These are phyloP conservation scores for Eristalinus aeneus DNA, from an alignment of 2,888 invertebrate genomes.

Conservation along the genomic window DNA sequence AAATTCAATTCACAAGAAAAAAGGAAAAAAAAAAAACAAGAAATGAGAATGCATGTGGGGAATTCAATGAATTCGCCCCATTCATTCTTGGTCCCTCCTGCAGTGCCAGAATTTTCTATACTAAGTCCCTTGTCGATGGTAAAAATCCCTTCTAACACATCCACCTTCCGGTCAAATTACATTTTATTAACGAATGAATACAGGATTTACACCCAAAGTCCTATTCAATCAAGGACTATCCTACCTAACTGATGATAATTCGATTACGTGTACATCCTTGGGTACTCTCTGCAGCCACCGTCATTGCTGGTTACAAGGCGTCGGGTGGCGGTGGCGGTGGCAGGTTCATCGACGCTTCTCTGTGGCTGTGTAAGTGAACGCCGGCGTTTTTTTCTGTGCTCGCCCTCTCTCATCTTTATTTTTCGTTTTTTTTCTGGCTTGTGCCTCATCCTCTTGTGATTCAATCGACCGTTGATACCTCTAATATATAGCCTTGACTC, in stretches of 20 bases:
- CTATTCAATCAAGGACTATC: conserved; percentile 71
- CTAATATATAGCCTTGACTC: conserved; percentile 33
- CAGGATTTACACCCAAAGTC: conserved; percentile 72
- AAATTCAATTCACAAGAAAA: not conserved
- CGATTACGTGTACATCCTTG: conserved; percentile 76
- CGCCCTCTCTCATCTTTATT: conserved; percentile 11
- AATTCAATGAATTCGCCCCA: not conserved
- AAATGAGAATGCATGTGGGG: no score
- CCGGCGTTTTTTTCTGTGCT: conserved; percentile 7
- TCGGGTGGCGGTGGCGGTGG: conserved; percentile 40
- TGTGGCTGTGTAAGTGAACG: not conserved
- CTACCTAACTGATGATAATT: conserved; percentile 78
- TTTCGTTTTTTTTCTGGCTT: conserved; percentile 16
- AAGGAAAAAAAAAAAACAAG: not conserved
- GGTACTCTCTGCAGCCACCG: conserved; percentile 44
- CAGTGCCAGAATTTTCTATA: conserved; percentile 8
- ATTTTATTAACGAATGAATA: conserved; percentile 71
- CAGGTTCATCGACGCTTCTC: not conserved
- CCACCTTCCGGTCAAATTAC: conserved; percentile 70
- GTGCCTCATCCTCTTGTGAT: conserved; percentile 53
- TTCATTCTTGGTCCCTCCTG: not conserved
- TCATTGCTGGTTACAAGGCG: conserved; percentile 50
- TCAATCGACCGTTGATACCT: conserved; percentile 69
- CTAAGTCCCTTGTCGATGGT: conserved; percentile 26
- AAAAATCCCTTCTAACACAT: conserved; percentile 63